A percentile compares a stretch with the other conserved stretches of the same genome.
phyloP scores from a whole-genome alignment of 2,888 invertebrate genomes.

The Villa cingulata region DNA sequence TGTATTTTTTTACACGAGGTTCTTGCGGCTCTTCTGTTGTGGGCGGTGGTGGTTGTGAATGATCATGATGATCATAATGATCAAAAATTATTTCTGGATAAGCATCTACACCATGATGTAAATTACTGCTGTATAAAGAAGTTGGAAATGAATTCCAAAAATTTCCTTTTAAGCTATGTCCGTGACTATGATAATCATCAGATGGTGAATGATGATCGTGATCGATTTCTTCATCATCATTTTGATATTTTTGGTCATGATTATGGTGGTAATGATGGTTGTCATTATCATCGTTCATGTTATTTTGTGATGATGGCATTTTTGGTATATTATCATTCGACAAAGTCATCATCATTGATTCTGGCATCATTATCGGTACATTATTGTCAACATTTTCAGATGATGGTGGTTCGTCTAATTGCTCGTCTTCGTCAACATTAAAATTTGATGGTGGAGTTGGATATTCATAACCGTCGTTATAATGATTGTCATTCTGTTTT shows the following conservation, averaged over 20 bases:
- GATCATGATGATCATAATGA: slow-evolving; percentile 22
- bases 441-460: neutral
- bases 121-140: slow-evolving; percentile 9
- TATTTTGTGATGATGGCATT: neutral
- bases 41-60: slow-evolving; percentile 20
- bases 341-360: neutral
- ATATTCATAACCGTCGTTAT: slow-evolving; percentile 2
- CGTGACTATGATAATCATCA: slow-evolving; percentile 25
- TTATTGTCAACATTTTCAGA: neutral
- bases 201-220: slow-evolving; percentile 27
- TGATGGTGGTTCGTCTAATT: neutral
- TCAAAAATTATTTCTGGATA: slow-evolving; percentile 19
- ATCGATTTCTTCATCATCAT: slow-evolving; percentile 19
- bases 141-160: slow-evolving; percentile 13
- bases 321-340: neutral
- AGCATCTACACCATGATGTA: slow-evolving; percentile 21
- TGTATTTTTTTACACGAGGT: slow-evolving; percentile 43
- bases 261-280: slow-evolving; percentile 23
- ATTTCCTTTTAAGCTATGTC: neutral
- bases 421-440: neutral
- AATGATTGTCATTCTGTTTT: slow-evolving; percentile 19
- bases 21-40: slow-evolving; percentile 28
- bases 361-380: neutral
- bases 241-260: slow-evolving; percentile 10
- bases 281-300: slow-evolving; percentile 17